Evolutionary conservation across 2,888 invertebrate genomes (phyloP).

Genomic region (Tricholauxania praeusta): DNA sequence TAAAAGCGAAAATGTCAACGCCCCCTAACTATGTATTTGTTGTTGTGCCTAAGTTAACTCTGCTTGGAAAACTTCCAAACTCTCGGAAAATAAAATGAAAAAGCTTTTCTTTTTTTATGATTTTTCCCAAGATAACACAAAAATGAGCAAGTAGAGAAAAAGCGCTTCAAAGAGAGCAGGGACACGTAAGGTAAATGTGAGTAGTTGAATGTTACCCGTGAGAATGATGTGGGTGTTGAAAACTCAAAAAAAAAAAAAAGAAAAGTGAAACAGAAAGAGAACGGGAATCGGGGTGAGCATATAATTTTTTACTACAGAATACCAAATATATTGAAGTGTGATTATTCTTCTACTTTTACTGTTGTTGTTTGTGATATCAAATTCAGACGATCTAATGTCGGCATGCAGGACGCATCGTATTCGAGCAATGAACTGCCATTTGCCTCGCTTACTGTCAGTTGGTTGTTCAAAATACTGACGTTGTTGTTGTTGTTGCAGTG

Average conservation of each 20-base stretch:
- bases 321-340: conserved; percentile 1
- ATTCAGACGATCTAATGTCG: conserved; percentile 45
- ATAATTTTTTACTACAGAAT: conserved; percentile 10
- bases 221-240: background rate
- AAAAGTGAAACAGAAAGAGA: no score
- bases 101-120: conserved; percentile 36
- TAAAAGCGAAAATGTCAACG: conserved; percentile 48
- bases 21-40: conserved; percentile 49
- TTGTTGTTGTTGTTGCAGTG: background rate
- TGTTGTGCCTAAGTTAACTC: conserved; percentile 33
- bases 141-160: background rate
- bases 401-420: conserved; percentile 26
- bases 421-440: conserved; percentile 22
- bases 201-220: background rate
- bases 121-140: conserved; percentile 15
- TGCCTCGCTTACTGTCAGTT: conserved; percentile 31
- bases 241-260: background rate
- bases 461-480: background rate
- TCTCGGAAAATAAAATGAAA: conserved; percentile 3
- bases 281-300: conserved; percentile 1
- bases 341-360: conserved; percentile 22
- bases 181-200: background rate
- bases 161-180: background rate
- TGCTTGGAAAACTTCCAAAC: conserved; percentile 39
- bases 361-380: conserved; percentile 44